Conservation (phyloP, 2,113 vertebrate species). For the Budorcas taxicolor region DNA sequence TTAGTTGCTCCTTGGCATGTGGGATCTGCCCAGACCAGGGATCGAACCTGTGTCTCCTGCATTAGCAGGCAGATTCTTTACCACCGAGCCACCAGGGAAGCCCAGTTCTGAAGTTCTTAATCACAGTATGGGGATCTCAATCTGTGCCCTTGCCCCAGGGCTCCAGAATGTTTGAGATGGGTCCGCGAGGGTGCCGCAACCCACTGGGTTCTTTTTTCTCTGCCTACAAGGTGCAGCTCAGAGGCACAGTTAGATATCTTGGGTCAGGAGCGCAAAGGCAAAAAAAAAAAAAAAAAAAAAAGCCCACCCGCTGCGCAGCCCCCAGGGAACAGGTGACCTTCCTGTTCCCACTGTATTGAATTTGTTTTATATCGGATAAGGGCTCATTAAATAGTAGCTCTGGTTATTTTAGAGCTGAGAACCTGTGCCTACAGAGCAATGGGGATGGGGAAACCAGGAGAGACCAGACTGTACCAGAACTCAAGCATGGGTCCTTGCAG, state of each 20-base stretch:
- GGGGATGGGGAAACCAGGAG: background rate
- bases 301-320: background rate
- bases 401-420: background rate
- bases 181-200: accelerated
- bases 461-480: too few species aligned
- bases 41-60: background rate
- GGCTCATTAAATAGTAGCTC: background rate
- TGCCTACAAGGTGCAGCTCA: background rate
- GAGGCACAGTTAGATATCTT: background rate
- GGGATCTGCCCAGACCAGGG: background rate
- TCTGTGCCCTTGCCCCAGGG: background rate
- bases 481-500: too few species aligned
- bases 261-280: background rate
- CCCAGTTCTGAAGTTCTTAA: background rate
- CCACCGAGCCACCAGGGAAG: accelerated
- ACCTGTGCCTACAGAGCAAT: background rate
- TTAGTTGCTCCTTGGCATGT: background rate
- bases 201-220: background rate
- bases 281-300: background rate
- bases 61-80: background rate
- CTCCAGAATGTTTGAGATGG: background rate
- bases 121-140: accelerated
- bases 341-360: background rate
- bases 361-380: background rate
- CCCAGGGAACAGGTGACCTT: background rate